Conservation (phyloP, 2,113 vertebrate species). For the Halichoerus grypus region DNA sequence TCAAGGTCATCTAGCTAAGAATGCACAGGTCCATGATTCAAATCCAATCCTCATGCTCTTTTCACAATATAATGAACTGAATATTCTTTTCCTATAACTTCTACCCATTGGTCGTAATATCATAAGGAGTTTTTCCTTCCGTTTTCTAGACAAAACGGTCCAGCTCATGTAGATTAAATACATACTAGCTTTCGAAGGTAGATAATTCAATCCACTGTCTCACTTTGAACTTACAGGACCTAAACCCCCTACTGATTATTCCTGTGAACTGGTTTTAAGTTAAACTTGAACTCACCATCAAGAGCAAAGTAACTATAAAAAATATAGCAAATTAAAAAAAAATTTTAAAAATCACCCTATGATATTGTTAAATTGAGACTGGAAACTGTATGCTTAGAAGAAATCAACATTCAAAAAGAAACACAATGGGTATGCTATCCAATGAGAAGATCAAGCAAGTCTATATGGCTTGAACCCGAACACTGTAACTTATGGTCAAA, state of each 20-base stretch:
- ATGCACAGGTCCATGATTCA: background rate
- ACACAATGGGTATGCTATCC: background rate
- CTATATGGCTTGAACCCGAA: background rate
- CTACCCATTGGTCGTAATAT: background rate
- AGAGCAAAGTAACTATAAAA: conserved; percentile 22
- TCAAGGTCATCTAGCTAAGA: background rate
- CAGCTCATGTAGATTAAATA: conserved; percentile 20
- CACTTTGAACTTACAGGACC: background rate
- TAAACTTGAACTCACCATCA: background rate
- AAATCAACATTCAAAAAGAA: background rate
- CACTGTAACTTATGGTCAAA: background rate
- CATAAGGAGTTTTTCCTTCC: background rate
- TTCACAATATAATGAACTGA: background rate
- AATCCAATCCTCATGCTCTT: background rate
- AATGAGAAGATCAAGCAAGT: background rate
- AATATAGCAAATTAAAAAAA: conserved; percentile 5
- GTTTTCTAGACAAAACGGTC: conserved; percentile 15
- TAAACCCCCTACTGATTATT: background rate
- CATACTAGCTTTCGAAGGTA: conserved; percentile 6
- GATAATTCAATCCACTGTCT: background rate
- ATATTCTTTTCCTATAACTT: background rate
- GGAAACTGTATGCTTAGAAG: background rate
- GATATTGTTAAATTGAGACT: conserved; percentile 11
- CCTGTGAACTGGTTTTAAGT: background rate
- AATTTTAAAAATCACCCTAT: background rate